Base-by-base conservation (phyloP, 2,113 vertebrate species). In the Sebastes fasciatus region DNA sequence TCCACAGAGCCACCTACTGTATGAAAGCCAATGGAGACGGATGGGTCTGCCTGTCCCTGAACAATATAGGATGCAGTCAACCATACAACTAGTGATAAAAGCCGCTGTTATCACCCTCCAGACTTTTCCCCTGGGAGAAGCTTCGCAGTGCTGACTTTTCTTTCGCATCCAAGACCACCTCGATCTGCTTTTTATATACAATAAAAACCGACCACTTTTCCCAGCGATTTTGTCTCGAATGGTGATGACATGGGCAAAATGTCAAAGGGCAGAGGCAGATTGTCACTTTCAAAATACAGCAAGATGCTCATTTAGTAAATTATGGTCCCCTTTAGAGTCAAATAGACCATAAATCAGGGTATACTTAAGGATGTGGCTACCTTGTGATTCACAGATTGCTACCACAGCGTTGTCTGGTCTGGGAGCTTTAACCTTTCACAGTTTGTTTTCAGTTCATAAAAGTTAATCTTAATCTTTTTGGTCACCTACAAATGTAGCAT, bases 61-160 rank as follows among this genome's bases (percentile, higher is more conserved):
- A 92, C 92, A 94, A 90, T 91, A 91, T 81, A 80, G 84, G 85
- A 91, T 80, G 90, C 94, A 94, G 88, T 91, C 91, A 92, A 91
- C 88, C 89, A 84, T 90, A 86, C 84, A 86, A 89, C 84, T 72
- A 80, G 83, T 80, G 91, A 94, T 95, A 94, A 95, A 93, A 94
- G 93, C 89, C 74, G 60, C 90, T 85, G 92, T 93, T 94, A 93
- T 93, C 89, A 90, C 83, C 92, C 80, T 88, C 65, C 70, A 72
- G 79, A 79, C 77, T 69, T 78, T 23, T 90, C 89, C 90, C 92
- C 55, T 14, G 78, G 66, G 93, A 71, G 55, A 74, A 77, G 76
- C 79, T 89, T 86, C 26, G 63, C 55, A 52, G 43, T 43, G 62
- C 42, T 65, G 68, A 70, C 79, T 84, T 86, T 71, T 83, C 79